These are phyloP conservation scores for Magallana ariakensis DNA, from an alignment of 1,140 invertebrate species.

Conservation along the genomic window DNA sequence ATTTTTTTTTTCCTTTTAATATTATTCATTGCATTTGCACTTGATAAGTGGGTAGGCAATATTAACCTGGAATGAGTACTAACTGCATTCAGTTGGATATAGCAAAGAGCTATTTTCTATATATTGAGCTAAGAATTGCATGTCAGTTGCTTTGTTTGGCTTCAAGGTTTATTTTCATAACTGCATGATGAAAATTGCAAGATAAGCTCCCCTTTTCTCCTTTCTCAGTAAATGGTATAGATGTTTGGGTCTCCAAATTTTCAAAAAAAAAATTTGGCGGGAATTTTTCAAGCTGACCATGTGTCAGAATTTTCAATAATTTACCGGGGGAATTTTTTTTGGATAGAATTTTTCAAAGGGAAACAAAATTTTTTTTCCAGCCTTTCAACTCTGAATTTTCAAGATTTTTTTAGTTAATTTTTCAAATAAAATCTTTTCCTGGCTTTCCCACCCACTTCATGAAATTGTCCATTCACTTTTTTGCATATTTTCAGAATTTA, in stretches of 20 bases:
- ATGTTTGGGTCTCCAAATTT: neutral
- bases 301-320: no score
- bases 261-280: neutral
- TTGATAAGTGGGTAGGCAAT: neutral
- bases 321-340: no score
- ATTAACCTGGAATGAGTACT: constrained; percentile 6
- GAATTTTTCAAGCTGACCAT: neutral
- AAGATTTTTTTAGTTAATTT: no score
- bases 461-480: no score
- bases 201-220: neutral
- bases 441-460: no score
- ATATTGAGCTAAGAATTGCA: constrained; percentile 1
- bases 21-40: neutral
- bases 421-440: no score
- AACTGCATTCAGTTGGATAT: constrained; percentile 16
- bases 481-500: no score
- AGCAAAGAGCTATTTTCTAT: neutral
- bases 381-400: no score
- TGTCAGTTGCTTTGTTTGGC: constrained; percentile 15
- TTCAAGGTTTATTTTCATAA: constrained; percentile 1
- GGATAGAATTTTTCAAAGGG: no score
- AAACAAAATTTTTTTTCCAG: no score
- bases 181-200: neutral
- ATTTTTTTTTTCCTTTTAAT: neutral
- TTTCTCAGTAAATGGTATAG: no score